Percentiles rank a stretch among this genome's conserved stretches.
phyloP scores from a whole-genome alignment of 2,888 invertebrate genomes.

The Drosophila merina region DNA sequence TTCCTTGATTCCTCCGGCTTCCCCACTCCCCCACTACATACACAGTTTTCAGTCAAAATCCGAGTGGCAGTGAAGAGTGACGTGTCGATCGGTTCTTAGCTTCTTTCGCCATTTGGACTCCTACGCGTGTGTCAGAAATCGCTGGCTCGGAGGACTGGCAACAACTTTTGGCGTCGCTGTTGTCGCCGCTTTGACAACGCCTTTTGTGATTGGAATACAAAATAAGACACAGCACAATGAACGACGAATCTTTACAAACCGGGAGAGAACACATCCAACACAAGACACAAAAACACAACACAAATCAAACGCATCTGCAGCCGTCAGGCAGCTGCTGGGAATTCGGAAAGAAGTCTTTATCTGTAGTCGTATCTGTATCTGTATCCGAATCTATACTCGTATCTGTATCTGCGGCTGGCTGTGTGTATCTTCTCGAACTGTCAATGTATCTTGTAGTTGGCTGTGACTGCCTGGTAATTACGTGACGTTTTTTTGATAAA shows the following conservation, averaged over 20 bases:
- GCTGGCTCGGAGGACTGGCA: slow-evolving; percentile 55
- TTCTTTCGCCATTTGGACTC: slow-evolving; percentile 41
- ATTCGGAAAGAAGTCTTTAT: slow-evolving; percentile 56
- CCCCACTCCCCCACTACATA: not conserved
- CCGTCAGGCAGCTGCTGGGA: slow-evolving; percentile 68
- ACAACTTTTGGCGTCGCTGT: slow-evolving; percentile 75
- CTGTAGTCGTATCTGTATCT: slow-evolving; percentile 13
- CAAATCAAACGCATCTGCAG: slow-evolving; percentile 79
- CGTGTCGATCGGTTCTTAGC: slow-evolving; percentile 70
- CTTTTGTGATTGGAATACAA: slow-evolving; percentile 79
- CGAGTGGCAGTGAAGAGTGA: slow-evolving; percentile 36
- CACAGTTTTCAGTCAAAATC: slow-evolving; percentile 4
- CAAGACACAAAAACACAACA: slow-evolving; percentile 25
- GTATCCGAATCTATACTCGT: slow-evolving; percentile 12
- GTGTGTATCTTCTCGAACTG: slow-evolving; percentile 31
- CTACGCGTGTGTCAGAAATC: slow-evolving; percentile 46
- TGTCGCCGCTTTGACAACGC: slow-evolving; percentile 77
- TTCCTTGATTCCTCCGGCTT: not conserved
- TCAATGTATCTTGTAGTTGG: slow-evolving; percentile 55
- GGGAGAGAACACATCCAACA: slow-evolving; percentile 35
- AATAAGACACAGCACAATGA: slow-evolving; percentile 59
- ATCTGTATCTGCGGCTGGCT: slow-evolving; percentile 11
- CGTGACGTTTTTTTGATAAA: slow-evolving; percentile 79
- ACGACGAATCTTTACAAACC: slow-evolving; percentile 52
- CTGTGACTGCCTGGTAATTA: slow-evolving; percentile 68